These are phyloP conservation scores for Etia nguti DNA, from an alignment of 2,113 vertebrate species.

Conservation along the genomic window DNA sequence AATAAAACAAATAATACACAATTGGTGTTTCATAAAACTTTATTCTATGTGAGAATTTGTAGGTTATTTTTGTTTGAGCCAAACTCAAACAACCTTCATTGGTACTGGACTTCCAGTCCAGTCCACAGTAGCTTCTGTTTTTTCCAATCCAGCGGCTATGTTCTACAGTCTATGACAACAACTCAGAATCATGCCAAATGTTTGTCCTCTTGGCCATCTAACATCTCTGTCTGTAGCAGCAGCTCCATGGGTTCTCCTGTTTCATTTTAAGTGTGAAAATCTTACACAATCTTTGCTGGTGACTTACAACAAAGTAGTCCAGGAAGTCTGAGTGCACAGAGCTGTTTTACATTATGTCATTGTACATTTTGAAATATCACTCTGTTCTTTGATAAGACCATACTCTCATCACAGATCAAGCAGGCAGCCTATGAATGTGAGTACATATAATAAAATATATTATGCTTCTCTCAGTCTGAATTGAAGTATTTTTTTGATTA, in stretches of 20 bases:
- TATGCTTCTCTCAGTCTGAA: background rate
- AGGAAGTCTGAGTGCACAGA: background rate
- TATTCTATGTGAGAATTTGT: background rate
- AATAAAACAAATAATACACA: no score
- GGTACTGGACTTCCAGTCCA: background rate
- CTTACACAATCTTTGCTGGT: rapidly evolving
- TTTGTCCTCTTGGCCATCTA: background rate
- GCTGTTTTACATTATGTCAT: background rate
- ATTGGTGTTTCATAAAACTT: background rate
- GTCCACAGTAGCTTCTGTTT: background rate
- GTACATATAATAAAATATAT: background rate
- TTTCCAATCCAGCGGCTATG: background rate
- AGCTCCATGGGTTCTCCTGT: background rate
- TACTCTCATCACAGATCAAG: background rate
- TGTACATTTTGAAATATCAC: background rate
- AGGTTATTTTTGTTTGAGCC: background rate
- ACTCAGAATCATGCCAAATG: background rate
- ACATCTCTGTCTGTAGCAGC: background rate
- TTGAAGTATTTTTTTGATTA: rapidly evolving
- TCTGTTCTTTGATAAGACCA: background rate
- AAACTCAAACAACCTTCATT: background rate
- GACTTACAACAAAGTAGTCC: background rate
- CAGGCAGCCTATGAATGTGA: background rate
- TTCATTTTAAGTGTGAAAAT: background rate
- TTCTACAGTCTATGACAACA: background rate